Percentiles rank a stretch among this genome's conserved stretches.
Conservation (phyloP, 1,140 invertebrate species). For the Drosophila teissieri region DNA sequence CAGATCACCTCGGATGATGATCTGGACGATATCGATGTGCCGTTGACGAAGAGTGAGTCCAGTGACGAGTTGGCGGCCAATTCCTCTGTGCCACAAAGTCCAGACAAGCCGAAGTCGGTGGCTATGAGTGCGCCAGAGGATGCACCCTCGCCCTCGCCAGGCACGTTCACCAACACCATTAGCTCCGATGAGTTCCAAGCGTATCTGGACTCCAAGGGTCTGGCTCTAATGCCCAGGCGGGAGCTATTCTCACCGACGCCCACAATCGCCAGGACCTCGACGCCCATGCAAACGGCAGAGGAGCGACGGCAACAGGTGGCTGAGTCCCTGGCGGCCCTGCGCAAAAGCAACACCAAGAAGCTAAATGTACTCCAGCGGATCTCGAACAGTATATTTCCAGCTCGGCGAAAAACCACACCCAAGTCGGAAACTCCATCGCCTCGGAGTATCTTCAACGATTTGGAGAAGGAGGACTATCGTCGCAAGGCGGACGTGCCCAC, state of each 20-base stretch:
- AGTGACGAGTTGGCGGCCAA: slow-evolving; percentile 62
- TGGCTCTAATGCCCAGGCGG: slow-evolving; percentile 65
- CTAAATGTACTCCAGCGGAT: slow-evolving; percentile 77
- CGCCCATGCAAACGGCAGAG: slow-evolving; percentile 28
- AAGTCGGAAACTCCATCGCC: slow-evolving; percentile 43
- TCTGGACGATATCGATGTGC: slow-evolving; percentile 79
- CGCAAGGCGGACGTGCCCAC: slow-evolving; percentile 26
- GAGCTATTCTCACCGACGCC: slow-evolving; percentile 29
- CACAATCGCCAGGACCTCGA: slow-evolving; percentile 9
- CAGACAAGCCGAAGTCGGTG: not conserved
- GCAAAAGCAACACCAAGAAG: slow-evolving; percentile 70
- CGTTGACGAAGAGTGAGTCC: slow-evolving; percentile 77
- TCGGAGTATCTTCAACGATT: slow-evolving; percentile 14
- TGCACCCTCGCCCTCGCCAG: not conserved
- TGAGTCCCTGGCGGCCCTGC: slow-evolving; percentile 49
- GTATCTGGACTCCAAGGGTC: slow-evolving; percentile 76
- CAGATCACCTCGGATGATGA: slow-evolving; percentile 83
- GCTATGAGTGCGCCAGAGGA: not conserved
- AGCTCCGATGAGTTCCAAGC: slow-evolving; percentile 82
- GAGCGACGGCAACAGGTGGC: slow-evolving; percentile 45
- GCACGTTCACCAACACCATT: slow-evolving; percentile 81
- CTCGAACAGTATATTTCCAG: slow-evolving; percentile 70
- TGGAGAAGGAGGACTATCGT: slow-evolving; percentile 1
- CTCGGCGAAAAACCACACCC: slow-evolving; percentile 69
- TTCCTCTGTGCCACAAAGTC: slow-evolving; percentile 11